Evolutionary conservation across 2,888 invertebrate species (phyloP).

Genomic region (Cancer borealis): DNA sequence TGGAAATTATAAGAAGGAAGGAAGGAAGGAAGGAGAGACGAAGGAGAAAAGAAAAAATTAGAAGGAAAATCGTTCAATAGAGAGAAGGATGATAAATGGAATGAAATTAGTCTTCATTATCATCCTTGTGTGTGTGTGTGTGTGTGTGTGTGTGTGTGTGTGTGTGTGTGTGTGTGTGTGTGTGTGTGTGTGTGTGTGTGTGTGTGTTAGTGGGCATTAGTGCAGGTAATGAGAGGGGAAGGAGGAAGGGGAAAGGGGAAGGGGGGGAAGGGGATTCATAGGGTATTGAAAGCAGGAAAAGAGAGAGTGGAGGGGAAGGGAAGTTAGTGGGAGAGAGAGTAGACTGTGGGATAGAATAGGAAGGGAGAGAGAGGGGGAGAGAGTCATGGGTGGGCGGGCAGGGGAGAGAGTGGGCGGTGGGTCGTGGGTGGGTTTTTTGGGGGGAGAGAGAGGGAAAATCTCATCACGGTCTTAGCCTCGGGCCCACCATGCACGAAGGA

Average conservation of each 20-base stretch:
- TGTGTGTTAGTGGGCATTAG: not conserved
- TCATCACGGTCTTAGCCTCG: not conserved
- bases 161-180: constrained; percentile 20
- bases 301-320: not conserved
- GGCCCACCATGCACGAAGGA: not conserved
- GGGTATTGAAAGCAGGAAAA: not conserved
- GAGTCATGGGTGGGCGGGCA: not conserved
- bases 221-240: not conserved
- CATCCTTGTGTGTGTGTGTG: too few relatives aligned
- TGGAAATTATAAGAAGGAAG: not conserved
- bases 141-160: not conserved
- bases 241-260: not conserved
- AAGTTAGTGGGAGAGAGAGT: not conserved
- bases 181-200: not conserved
- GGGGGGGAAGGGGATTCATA: not conserved
- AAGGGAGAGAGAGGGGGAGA: not conserved
- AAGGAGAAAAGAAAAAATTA: not conserved
- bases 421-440: not conserved
- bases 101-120: not conserved
- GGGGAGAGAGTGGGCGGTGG: not conserved
- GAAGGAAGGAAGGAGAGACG: not conserved
- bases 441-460: not conserved
- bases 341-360: not conserved
- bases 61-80: not conserved
- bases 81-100: not conserved